Conservation (phyloP, 2,113 vertebrate genomes). For the Leucopsar rothschildi region DNA sequence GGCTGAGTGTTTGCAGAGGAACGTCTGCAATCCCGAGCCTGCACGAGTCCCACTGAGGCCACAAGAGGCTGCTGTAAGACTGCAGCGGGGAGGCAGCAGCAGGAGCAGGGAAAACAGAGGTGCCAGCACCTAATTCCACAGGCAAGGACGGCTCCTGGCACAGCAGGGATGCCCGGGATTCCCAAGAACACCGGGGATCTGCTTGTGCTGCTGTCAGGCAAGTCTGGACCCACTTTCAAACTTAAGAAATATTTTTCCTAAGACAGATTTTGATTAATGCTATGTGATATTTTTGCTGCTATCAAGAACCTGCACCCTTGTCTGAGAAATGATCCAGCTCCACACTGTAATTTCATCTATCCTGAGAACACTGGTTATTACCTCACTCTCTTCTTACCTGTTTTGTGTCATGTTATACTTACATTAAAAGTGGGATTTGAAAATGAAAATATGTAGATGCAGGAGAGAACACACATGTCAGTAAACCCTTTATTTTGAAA, state of each 20-base stretch:
- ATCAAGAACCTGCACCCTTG: not conserved
- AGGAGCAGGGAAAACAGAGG: not conserved
- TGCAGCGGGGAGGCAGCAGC: not conserved
- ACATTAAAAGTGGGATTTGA: not conserved
- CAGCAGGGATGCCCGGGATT: rapidly evolving
- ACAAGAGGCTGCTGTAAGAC: constrained; percentile 63
- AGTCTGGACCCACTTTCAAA: not conserved
- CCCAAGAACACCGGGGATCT: not conserved
- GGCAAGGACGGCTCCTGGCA: rapidly evolving
- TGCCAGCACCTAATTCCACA: not conserved
- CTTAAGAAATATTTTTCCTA: not conserved
- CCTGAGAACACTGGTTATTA: not conserved
- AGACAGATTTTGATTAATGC: not conserved
- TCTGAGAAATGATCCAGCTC: not conserved
- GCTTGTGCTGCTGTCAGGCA: not conserved
- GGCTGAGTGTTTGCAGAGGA: not conserved
- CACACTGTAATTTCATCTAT: not conserved
- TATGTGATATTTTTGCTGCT: not conserved
- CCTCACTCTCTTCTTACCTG: not conserved
- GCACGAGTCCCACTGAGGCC: not conserved
- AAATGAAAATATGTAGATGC: not conserved
- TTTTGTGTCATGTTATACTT: not conserved
- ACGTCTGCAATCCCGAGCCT: rapidly evolving
- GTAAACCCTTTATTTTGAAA: not conserved
- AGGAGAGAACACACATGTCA: not conserved